Evolutionary conservation across 2,797 vertebrate genomes (phyloP), one percentile per base, ranked within the genome.

Genomic region (Sebastes elongatus): DNA sequence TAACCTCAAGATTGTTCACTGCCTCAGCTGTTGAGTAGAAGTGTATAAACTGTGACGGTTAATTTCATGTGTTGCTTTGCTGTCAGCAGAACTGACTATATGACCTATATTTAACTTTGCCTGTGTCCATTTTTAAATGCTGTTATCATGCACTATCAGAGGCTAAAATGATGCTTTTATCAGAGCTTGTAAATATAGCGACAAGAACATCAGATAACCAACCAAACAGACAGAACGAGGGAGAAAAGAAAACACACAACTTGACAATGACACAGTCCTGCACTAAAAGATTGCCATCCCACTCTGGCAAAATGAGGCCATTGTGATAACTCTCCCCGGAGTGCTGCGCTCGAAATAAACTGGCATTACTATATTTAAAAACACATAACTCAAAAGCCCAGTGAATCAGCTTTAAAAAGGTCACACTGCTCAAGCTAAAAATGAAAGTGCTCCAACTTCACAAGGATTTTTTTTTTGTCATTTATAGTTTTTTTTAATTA

Each of bases 301-400:
- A 42, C 81, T 86, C 59, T 71, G 74, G 83, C 68, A 86, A 92
- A 91, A 93, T 78, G 83, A 89, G 89, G 90, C 87, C 91, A 92
- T 94, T 95, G 92, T 94, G 88, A 94, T 82, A 88, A 88, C 76
- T 86, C 72, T 93, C 91, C 89, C 89, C 18, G 28, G 90, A 90
- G 87, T 52, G 56, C 78, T 78, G 69, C 1, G 71, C 93, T 91
- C 60, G 78, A 93, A 94, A 95, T 94, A 95, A 89, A 82, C 90
- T 35, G 59, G 22, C 79, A 84, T 83, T 84, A 82, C 90, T 94
- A 93, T 92, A 93, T 95, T 94, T 94, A 92, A 94, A 92, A 92
- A 83, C 82, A 90, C 78, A 88, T 84, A 84, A 90, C 74, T 90
- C 76, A 88, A 76, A 87, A 81, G 78, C 73, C 75, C 49, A 62